Percentiles rank a stretch among this genome's conserved stretches.
phyloP scores from a whole-genome alignment of 2,113 vertebrate species.

The Pleuronectes platessa region DNA sequence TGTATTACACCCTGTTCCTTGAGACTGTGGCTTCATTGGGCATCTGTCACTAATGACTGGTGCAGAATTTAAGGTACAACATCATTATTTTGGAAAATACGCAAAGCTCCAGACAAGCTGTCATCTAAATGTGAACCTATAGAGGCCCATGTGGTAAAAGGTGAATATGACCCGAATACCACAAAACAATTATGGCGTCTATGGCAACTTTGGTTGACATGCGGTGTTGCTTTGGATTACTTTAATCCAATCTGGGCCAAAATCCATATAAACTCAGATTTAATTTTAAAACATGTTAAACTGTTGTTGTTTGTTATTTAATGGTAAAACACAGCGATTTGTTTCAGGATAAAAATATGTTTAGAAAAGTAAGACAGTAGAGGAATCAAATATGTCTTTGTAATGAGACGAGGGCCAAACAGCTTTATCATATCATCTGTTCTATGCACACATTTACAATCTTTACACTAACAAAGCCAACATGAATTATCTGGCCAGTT shows the following conservation, averaged over 20 bases:
- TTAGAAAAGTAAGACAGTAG: not conserved
- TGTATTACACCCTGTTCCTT: constrained; percentile 24
- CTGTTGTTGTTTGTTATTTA: not conserved
- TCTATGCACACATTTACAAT: not conserved
- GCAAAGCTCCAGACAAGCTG: too few species aligned
- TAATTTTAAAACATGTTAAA: not conserved
- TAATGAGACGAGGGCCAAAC: not conserved
- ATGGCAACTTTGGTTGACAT: too few species aligned
- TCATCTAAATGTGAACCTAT: too few species aligned
- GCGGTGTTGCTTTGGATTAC: too few species aligned
- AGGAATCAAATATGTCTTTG: not conserved
- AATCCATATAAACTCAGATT: not conserved
- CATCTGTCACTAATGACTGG: not conserved
- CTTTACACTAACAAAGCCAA: not conserved
- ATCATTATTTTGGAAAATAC: too few species aligned
- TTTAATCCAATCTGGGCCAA: too few species aligned
- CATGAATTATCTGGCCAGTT: not conserved
- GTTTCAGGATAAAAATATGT: not conserved
- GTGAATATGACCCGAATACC: too few species aligned
- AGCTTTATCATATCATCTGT: not conserved
- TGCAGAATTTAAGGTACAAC: not conserved
- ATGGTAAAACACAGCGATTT: not conserved
- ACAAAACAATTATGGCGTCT: too few species aligned
- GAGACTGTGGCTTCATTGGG: not conserved
- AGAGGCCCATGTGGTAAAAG: too few species aligned